Conservation (phyloP, 2,113 vertebrate genomes). For the Chaetodon auriga region DNA sequence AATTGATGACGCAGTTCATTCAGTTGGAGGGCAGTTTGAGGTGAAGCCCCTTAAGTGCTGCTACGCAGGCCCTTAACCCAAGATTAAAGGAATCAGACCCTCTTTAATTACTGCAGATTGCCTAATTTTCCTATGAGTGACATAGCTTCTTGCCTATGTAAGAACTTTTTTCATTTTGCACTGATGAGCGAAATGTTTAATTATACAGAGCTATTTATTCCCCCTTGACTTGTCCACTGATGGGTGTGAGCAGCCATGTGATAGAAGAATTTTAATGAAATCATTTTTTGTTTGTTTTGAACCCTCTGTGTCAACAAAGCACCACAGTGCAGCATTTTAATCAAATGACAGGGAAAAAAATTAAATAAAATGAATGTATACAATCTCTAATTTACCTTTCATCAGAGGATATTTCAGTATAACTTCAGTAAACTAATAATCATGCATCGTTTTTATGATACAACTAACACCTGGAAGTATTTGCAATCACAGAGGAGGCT, state of each 20-base stretch:
- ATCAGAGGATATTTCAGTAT: background rate
- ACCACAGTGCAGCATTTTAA: background rate
- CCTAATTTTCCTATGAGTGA: conserved; percentile 16
- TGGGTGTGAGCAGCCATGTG: background rate
- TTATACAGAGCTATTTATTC: conserved; percentile 14
- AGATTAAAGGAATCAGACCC: conserved; percentile 32
- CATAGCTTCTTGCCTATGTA: conserved; percentile 14
- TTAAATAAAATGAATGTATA: background rate
- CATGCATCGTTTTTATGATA: background rate
- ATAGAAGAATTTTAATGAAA: background rate
- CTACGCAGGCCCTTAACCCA: conserved; percentile 16
- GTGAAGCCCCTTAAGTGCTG: background rate
- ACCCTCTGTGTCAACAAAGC: background rate
- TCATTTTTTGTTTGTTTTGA: conserved; percentile 4
- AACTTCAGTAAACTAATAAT: background rate
- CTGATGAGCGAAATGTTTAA: conserved; percentile 40
- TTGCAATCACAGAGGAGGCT: background rate
- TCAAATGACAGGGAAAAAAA: background rate
- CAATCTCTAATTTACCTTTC: background rate
- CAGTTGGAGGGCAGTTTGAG: background rate
- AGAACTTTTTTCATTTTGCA: conserved; percentile 40
- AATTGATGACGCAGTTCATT: background rate
- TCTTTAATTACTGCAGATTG: conserved; percentile 18
- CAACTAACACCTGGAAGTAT: background rate
- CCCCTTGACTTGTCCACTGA: background rate